Percentiles rank a stretch among this genome's conserved stretches.
Conservation (phyloP, 2,888 invertebrate genomes). For the Morpho helenor region DNA sequence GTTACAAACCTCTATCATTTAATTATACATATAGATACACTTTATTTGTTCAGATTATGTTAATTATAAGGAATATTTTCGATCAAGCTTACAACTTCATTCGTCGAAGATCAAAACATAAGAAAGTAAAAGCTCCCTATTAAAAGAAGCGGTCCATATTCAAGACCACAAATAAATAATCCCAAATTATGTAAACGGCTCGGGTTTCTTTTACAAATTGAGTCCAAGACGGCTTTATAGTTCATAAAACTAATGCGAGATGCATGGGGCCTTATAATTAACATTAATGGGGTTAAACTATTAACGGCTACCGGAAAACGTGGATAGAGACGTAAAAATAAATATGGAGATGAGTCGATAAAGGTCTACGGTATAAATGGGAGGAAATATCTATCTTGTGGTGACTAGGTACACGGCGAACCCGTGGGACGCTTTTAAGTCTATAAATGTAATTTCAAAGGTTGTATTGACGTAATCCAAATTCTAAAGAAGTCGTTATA, state of each 20-base stretch:
- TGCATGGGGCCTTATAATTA: slow-evolving; percentile 66
- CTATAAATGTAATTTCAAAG: too few relatives aligned
- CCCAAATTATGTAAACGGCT: slow-evolving; percentile 50
- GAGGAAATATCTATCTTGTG: slow-evolving; percentile 34
- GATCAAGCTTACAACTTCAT: too few relatives aligned
- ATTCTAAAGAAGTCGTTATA: too few relatives aligned
- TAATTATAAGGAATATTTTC: too few relatives aligned
- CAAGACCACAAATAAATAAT: slow-evolving; percentile 39
- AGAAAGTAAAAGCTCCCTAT: too few relatives aligned
- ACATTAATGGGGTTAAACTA: slow-evolving; percentile 73
- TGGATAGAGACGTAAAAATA: slow-evolving; percentile 77
- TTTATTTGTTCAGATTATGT: too few relatives aligned
- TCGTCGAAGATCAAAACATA: too few relatives aligned
- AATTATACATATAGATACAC: too few relatives aligned
- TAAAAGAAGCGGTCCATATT: slow-evolving; percentile 26
- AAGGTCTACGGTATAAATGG: slow-evolving; percentile 67
- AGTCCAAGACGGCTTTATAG: slow-evolving; percentile 54
- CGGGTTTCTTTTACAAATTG: slow-evolving; percentile 71
- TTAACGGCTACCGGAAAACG: slow-evolving; percentile 75
- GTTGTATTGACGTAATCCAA: too few relatives aligned
- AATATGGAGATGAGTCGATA: slow-evolving; percentile 69
- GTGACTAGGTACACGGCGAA: not conserved
- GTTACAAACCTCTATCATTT: too few relatives aligned
- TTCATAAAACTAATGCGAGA: slow-evolving; percentile 72
- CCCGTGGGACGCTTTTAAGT: slow-evolving; percentile 1